Evolutionary conservation across 1,140 invertebrate species (phyloP), one percentile per base, ranked within the genome.

Genomic region (Charaxes varanes): DNA sequence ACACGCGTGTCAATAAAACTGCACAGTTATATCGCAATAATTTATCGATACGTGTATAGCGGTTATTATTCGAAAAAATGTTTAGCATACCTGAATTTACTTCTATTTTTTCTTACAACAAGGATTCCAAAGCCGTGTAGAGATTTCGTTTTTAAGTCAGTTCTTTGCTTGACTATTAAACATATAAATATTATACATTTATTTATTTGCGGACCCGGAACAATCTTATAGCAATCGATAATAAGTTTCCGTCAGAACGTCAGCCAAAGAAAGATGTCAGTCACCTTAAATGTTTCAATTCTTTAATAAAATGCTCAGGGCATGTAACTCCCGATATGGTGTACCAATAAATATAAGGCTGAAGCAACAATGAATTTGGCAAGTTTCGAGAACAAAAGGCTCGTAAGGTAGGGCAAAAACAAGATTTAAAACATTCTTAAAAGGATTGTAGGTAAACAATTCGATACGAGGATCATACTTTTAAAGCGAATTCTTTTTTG

Each of bases 241-340:
- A 38, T n/a, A n/a, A n/a, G 8, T 27, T 23, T 31, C 15, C 4
- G n/a, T 8, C 22, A 11, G n/a, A 35, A 15, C 15, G 32, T 5
- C 31, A 35, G 6, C 6, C 6, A 18, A 31, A 44, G 43, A 36
- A 27, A n/a, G 15, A 32, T 41, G 37, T 41, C 45, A 41, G 16
- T 47, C 36, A 48, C 32, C 37, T 35, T 48, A 48, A 41, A 48
- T 13, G 27, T 35, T 26, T 31, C 45, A 26, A 46, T 46, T 27
- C 30, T 21, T 41, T 19, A 18, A 36, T 34, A 28, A 35, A 32
- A 47, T 33, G 17, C 18, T 18, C 16, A 2, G 21, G 14, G 13
- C 18, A 17, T 18, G 19, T 41, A 33, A 24, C 6, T 14, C 40
- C 40, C 13, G 22, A 48, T 48, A 48, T 41, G 45, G 45, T 7